Evolutionary conservation across 1,140 invertebrate species (phyloP), one percentile per base, ranked within the genome.

Genomic region (Zaprionus inermis): DNA sequence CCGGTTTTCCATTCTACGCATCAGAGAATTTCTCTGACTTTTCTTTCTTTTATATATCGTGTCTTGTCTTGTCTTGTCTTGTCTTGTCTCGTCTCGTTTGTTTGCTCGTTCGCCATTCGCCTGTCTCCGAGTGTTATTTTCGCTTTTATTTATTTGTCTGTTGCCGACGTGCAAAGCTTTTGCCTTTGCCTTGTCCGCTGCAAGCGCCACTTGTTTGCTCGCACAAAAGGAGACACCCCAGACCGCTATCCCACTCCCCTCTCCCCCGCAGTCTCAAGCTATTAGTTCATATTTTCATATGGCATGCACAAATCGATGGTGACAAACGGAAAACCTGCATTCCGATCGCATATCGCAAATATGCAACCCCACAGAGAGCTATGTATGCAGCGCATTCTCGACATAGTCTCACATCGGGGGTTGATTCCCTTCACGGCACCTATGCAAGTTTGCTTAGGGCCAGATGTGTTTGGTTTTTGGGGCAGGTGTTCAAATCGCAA

Each of bases 171-270:
- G 58, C 64, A 81, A 85, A 81, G 78, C 71, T 58, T 63, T 70
- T 67, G 61, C 73, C 49, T 84, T 44, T 32, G 6, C 56, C 56
- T 55, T 61, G 51, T 18, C 44, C 55, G 24, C 54, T 63, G 60
- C 72, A 75, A 78, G 81, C 81, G 81, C 81, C 81, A 86, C 71
- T 82, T 81, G 81, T 72, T 73, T 18, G 44, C 7, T 20, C 44
- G 44, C 11, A 1, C 24, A 7, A n/a, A 18, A 14, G 9, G 5
- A 20, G 11, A 22, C n/a, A n/a, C n/a, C n/a, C n/a, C n/a, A n/a
- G n/a, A n/a, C n/a, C n/a, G n/a, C n/a, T n/a, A n/a, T n/a, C n/a
- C 14, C 11, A 20, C 9, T n/a, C 49, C 11, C 49, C 20, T 16
- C 12, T 22, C 1, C 1, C 6, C 51, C 28, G 18, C 41, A 56